Percentiles rank a stretch among this genome's conserved stretches.
phyloP scores from a whole-genome alignment of 2,888 invertebrate species.

The Rhimphoctona megacephalus region DNA sequence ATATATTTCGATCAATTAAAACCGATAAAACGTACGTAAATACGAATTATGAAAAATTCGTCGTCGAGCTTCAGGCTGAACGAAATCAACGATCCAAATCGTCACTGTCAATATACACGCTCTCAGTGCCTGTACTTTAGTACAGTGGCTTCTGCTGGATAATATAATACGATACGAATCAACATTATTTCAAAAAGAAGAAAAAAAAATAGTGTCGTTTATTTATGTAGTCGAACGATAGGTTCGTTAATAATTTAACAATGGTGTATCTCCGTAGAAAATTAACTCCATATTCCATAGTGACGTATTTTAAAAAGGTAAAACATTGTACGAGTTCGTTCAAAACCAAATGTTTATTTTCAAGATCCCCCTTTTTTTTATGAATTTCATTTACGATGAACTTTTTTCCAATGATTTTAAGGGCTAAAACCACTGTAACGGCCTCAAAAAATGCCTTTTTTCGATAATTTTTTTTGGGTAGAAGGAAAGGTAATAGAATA shows the following conservation, averaged over 20 bases:
- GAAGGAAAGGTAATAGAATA: too few relatives aligned
- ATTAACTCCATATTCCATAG: slow-evolving; percentile 87
- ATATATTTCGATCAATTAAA: not conserved
- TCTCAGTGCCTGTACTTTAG: slow-evolving; percentile 19
- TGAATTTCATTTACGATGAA: not conserved
- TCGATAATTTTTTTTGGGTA: too few relatives aligned
- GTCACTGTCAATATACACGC: slow-evolving; percentile 32
- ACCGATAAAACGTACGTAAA: slow-evolving; percentile 15
- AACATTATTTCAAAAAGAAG: not conserved
- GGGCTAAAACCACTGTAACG: too few relatives aligned
- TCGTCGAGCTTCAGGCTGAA: slow-evolving; percentile 9
- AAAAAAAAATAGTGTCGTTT: not conserved
- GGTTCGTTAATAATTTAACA: slow-evolving; percentile 38
- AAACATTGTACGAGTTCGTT: not conserved
- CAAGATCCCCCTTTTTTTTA: not conserved
- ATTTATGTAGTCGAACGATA: slow-evolving; percentile 5
- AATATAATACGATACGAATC: slow-evolving; percentile 11
- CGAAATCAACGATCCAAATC: slow-evolving; percentile 52
- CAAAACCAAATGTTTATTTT: not conserved
- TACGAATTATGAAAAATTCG: slow-evolving; percentile 56
- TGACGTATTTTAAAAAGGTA: slow-evolving; percentile 88
- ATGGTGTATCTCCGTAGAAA: slow-evolving; percentile 84
- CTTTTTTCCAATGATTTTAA: not conserved
- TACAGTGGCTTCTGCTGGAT: slow-evolving; percentile 22
- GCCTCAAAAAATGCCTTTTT: too few relatives aligned